phyloP scores from a whole-genome alignment of 2,888 invertebrate genomes.

The Nowickia ferox region DNA sequence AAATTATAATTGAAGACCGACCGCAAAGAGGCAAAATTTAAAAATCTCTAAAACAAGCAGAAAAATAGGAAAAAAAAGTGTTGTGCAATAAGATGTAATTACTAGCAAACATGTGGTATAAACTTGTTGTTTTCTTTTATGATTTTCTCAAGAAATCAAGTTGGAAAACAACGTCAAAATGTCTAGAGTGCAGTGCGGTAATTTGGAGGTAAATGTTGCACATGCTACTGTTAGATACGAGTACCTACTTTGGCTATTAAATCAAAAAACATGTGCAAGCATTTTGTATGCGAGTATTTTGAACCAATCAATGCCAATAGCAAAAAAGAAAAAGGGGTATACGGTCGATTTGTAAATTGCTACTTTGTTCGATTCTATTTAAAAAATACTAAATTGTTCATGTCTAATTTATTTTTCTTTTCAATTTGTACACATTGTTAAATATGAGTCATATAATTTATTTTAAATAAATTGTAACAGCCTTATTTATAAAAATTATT shows the following conservation, averaged over 20 bases:
- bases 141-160: conserved; percentile 29
- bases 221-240: conserved; percentile 24
- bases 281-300: not conserved
- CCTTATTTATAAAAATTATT: not conserved
- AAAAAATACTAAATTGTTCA: conserved; percentile 21
- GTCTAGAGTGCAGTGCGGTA: conserved; percentile 53
- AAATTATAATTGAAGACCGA: conserved; percentile 40
- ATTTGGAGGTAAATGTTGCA: conserved; percentile 49
- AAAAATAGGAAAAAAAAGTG: conserved; percentile 1
- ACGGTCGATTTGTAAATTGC: conserved; percentile 11
- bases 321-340: conserved; percentile 4
- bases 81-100: conserved; percentile 55
- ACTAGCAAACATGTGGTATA: conserved; percentile 36
- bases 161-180: conserved; percentile 49
- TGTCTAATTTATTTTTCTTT: conserved; percentile 10
- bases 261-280: not conserved
- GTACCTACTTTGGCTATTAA: not conserved
- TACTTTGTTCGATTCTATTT: conserved; percentile 25
- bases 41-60: not conserved
- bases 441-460: conserved; percentile 35
- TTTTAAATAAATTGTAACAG: conserved; percentile 7
- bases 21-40: conserved; percentile 1
- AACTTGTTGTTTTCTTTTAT: conserved; percentile 20
- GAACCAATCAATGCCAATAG: conserved; percentile 42
- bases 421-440: conserved; percentile 11